A percentile compares a stretch with the other conserved stretches of the same genome.
Conservation (phyloP, 2,888 invertebrate genomes). For the Tetragonula carbonaria region DNA sequence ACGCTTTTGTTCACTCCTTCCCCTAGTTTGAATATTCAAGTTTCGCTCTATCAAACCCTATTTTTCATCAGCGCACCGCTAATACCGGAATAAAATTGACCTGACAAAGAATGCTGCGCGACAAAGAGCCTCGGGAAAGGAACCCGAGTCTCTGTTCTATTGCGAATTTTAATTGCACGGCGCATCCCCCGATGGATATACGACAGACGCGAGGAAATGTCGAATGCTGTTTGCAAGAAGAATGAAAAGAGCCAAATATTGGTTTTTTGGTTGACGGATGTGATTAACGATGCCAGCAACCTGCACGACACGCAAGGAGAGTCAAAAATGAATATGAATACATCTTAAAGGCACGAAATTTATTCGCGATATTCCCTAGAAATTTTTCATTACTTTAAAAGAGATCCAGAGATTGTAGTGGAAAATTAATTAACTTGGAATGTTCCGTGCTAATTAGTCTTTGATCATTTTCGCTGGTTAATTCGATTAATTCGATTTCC, state of each 20-base stretch:
- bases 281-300: background rate
- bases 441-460: too few relatives aligned
- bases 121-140: conserved; percentile 51
- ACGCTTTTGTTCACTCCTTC: conserved; percentile 23
- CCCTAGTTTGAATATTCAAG: conserved; percentile 27
- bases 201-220: conserved; percentile 20
- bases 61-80: conserved; percentile 39
- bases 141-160: conserved; percentile 33
- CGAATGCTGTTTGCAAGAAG: conserved; percentile 1
- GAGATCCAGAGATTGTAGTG: too few relatives aligned
- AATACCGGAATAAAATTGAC: conserved; percentile 44
- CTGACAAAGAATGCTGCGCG: conserved; percentile 38
- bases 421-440: too few relatives aligned
- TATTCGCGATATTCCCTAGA: too few relatives aligned
- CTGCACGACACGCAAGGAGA: too few relatives aligned
- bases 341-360: too few relatives aligned
- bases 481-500: too few relatives aligned
- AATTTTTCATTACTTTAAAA: too few relatives aligned
- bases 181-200: conserved; percentile 35
- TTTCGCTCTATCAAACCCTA: conserved; percentile 38
- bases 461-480: too few relatives aligned
- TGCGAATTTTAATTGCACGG: conserved; percentile 55
- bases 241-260: conserved; percentile 13
- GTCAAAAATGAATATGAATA: too few relatives aligned
- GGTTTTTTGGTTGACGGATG: background rate